Percentiles rank a stretch among this genome's conserved stretches.
phyloP scores from a whole-genome alignment of 2,888 invertebrate species.

The Andrena bicolor region DNA sequence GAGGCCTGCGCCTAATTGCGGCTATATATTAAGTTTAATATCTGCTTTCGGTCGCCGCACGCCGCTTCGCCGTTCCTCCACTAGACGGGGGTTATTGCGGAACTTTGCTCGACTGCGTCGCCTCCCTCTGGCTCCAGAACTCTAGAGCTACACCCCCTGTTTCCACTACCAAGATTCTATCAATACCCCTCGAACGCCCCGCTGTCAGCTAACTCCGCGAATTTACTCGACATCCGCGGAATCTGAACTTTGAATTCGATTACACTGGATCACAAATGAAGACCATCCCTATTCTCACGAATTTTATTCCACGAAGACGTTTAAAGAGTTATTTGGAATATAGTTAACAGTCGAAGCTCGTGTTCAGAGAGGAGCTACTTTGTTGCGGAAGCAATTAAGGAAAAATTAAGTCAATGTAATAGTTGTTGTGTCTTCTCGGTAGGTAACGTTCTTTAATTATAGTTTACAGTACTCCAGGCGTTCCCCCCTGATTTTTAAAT shows the following conservation, averaged over 20 bases:
- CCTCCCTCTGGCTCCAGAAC: constrained; percentile 22
- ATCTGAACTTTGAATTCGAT: constrained; percentile 47
- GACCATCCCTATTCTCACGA: not conserved
- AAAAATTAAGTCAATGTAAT: no score
- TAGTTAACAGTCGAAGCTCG: no score
- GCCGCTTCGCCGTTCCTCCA: constrained; percentile 59
- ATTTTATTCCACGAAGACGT: no score
- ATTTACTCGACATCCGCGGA: constrained; percentile 49
- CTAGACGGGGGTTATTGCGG: constrained; percentile 76
- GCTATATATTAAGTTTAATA: constrained; percentile 84
- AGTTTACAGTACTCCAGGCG: no score
- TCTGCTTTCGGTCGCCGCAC: constrained; percentile 76
- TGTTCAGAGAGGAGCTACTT: no score
- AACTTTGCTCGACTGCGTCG: constrained; percentile 76
- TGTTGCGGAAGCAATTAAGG: no score
- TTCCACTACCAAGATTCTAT: constrained; percentile 53
- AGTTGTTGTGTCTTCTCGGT: no score
- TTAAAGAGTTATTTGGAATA: no score
- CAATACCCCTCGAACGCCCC: constrained; percentile 33
- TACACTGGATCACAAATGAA: constrained; percentile 1
- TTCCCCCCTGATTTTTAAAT: not conserved
- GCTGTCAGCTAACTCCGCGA: constrained; percentile 23
- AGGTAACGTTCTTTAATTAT: no score
- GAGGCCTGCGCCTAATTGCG: constrained; percentile 82
- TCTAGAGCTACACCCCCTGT: not conserved